Conservation (phyloP, 2,113 vertebrate species). For the Cavia porcellus region DNA sequence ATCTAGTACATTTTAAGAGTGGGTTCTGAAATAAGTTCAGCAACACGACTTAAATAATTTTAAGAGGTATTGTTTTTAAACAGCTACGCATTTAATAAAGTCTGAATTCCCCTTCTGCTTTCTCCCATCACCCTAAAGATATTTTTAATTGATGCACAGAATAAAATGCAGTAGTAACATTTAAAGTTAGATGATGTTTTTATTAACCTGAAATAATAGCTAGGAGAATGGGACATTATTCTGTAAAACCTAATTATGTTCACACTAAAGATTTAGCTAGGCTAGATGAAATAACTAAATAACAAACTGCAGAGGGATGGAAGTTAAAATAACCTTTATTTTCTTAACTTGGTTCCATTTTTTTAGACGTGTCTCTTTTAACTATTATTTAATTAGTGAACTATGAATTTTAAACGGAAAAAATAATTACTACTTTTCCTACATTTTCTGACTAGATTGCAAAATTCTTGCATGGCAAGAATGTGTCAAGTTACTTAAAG, state of each 20-base stretch:
- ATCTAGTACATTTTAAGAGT: not conserved
- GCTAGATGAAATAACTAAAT: conserved; percentile 46
- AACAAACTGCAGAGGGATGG: conserved; percentile 59
- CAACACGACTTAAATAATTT: not conserved
- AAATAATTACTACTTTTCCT: conserved; percentile 45
- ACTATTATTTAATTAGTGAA: conserved; percentile 78
- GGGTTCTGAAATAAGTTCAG: conserved; percentile 21
- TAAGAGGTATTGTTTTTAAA: not conserved
- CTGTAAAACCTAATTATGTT: conserved; percentile 75
- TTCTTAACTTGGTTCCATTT: conserved; percentile 66
- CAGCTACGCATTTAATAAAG: conserved; percentile 59
- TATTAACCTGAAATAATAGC: conserved; percentile 78
- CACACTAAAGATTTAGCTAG: conserved; percentile 62
- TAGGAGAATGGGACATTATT: conserved; percentile 78
- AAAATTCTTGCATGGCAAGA: conserved; percentile 20
- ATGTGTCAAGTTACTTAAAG: conserved; percentile 25
- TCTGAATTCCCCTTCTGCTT: not conserved
- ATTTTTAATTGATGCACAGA: conserved; percentile 53
- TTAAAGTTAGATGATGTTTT: conserved; percentile 79
- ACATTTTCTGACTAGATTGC: not conserved
- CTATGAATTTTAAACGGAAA: conserved; percentile 53
- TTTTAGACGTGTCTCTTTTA: conserved; percentile 55
- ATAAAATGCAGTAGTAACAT: conserved; percentile 72
- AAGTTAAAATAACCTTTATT: conserved; percentile 72
- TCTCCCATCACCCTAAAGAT: conserved; percentile 38